phyloP scores from a whole-genome alignment of 1,140 invertebrate species.

The Drosophila baimaii region DNA sequence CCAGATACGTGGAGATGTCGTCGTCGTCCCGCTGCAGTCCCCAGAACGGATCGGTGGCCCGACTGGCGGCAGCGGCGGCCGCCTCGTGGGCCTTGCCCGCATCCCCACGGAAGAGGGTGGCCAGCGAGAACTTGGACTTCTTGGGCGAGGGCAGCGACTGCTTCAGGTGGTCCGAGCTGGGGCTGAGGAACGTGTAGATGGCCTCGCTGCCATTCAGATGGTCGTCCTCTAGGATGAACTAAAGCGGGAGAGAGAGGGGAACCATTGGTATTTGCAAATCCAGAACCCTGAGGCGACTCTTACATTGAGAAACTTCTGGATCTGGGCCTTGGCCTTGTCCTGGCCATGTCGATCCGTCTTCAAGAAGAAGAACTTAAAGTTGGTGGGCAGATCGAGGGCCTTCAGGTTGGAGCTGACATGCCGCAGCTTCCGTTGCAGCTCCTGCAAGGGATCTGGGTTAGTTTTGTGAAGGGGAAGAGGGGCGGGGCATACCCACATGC shows the following conservation, averaged over 20 bases:
- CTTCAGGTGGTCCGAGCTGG: slow-evolving; percentile 94
- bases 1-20: slow-evolving; percentile 89
- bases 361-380: slow-evolving; percentile 91
- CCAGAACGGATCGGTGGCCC: slow-evolving; percentile 80
- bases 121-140: slow-evolving; percentile 93
- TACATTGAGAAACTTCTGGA: slow-evolving; percentile 94
- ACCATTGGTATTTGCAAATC: no score
- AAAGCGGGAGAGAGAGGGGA: slow-evolving; percentile 2
- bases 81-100: slow-evolving; percentile 68
- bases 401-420: slow-evolving; percentile 92
- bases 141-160: slow-evolving; percentile 90
- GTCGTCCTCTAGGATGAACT: slow-evolving; percentile 94
- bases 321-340: slow-evolving; percentile 92
- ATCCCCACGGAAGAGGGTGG: slow-evolving; percentile 93
- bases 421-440: slow-evolving; percentile 92
- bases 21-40: slow-evolving; percentile 86
- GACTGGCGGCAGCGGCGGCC: slow-evolving; percentile 30
- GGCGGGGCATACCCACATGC: slow-evolving; percentile 84
- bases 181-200: slow-evolving; percentile 94
- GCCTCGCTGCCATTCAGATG: slow-evolving; percentile 94
- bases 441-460: slow-evolving; percentile 85
- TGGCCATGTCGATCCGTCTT: slow-evolving; percentile 91
- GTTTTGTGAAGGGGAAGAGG: neutral
- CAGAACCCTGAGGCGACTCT: slow-evolving; percentile 42
- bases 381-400: slow-evolving; percentile 91